Evolutionary conservation across 2,113 vertebrate genomes (phyloP).

Genomic region (Mionectes macconnelli): DNA sequence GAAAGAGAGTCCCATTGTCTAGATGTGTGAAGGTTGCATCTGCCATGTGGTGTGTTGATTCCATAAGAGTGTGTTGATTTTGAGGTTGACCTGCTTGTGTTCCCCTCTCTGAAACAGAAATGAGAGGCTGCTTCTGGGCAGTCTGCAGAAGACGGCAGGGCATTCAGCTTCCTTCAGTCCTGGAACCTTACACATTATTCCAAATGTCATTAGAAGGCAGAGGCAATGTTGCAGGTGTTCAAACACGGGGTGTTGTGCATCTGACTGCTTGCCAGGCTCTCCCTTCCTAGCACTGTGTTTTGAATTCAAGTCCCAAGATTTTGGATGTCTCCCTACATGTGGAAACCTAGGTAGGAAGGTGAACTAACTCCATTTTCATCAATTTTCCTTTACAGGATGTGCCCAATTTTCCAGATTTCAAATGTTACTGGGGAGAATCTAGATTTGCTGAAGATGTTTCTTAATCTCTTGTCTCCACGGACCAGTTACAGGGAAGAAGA

Average conservation of each 20-base stretch:
- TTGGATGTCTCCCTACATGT: neutral
- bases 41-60: constrained; percentile 38
- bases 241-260: neutral
- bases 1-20: constrained; percentile 3
- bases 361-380: neutral
- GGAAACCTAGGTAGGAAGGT: neutral
- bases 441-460: constrained; percentile 97
- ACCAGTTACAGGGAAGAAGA: constrained; percentile 95
- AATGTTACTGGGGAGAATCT: constrained; percentile 96
- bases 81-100: neutral
- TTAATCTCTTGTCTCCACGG: constrained; percentile 95
- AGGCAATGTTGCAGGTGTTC: neutral
- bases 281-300: neutral
- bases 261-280: constrained; percentile 11
- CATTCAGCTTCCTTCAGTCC: neutral
- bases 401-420: constrained; percentile 98
- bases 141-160: neutral
- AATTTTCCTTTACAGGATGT: constrained; percentile 82
- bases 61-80: neutral
- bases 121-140: constrained; percentile 20
- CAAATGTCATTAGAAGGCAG: neutral
- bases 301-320: constrained; percentile 18
- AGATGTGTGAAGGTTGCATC: constrained; percentile 36
- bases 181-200: neutral
- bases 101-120: constrained; percentile 8